Base-by-base conservation (phyloP, 2,888 invertebrate species). In the Tetrapedia diversipes region DNA sequence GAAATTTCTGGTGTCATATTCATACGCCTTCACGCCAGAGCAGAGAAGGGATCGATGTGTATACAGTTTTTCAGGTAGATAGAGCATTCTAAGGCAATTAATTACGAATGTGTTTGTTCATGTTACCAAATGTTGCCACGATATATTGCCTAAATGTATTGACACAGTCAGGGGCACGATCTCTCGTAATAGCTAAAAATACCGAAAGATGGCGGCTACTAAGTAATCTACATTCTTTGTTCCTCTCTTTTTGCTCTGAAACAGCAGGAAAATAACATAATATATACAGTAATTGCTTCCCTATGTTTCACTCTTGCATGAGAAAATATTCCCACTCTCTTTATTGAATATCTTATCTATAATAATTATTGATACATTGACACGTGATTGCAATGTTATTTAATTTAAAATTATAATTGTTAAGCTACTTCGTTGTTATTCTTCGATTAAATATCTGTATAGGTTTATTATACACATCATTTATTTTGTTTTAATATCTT, bases 11-110 rank as follows among this genome's bases (percentile, higher is more conserved):
- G 16, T 76, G 54, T 75, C 73, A 19, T 32, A 41, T 61, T 66
- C 59, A 24, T 41, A 60, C 45, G 63, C 57, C 49, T 22, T 41
- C 27, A 2, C 57, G 14, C 19, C n/a, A 7, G 19, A 19, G 14
- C 22, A 19, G 76, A 76, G 63, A 77, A 68, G 43, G 19, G 61
- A 51, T 67, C 63, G 57, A 61, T 54, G 34, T 27, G 19, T 27
- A 14, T 60, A 43, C 37, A 49, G 61, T 74, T 60, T 66, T 49
- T 60, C 51, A 61, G 34, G 51, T 61, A 53, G 56, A 47, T 61
- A 53, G 56, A 67, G 61, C 61, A 57, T 54, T 49, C 24, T 11
- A 43, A 24, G 34, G 37, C 61, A 60, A 77, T 77, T 60, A 70
- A 19, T n/a, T 61, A 24, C 24, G 11, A 54, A 22, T 39, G 22